Evolutionary conservation across 2,797 vertebrate genomes (phyloP).

Genomic region (Spinus olivaceus): DNA sequence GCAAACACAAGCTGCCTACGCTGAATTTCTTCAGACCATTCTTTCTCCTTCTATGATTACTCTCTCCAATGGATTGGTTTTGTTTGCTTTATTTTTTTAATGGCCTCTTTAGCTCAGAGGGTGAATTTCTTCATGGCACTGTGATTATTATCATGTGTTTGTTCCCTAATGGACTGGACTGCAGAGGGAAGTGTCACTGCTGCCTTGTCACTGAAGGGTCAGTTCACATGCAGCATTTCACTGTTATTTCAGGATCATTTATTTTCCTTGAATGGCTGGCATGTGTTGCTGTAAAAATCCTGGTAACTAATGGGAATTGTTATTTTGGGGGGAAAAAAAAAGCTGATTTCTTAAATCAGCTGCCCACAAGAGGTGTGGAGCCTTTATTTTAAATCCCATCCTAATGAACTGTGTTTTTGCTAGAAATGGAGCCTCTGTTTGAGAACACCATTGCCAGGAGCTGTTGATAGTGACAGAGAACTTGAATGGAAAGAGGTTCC

Average conservation of each 20-base stretch:
- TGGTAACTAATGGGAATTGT: neutral
- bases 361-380: neutral
- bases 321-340: rapidly evolving
- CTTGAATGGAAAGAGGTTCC: neutral
- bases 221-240: neutral
- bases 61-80: neutral
- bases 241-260: neutral
- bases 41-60: neutral
- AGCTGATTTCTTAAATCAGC: neutral
- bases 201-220: neutral
- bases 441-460: neutral
- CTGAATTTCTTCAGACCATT: neutral
- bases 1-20: neutral
- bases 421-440: neutral
- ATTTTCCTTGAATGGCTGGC: neutral
- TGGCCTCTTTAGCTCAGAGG: neutral
- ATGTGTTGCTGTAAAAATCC: neutral
- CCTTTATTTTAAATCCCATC: neutral
- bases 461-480: neutral
- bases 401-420: neutral
- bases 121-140: neutral
- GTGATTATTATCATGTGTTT: neutral
- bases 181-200: neutral
- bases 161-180: neutral
- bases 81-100: neutral